Conservation (phyloP, 1,140 invertebrate genomes). For the Drosophila funebris region DNA sequence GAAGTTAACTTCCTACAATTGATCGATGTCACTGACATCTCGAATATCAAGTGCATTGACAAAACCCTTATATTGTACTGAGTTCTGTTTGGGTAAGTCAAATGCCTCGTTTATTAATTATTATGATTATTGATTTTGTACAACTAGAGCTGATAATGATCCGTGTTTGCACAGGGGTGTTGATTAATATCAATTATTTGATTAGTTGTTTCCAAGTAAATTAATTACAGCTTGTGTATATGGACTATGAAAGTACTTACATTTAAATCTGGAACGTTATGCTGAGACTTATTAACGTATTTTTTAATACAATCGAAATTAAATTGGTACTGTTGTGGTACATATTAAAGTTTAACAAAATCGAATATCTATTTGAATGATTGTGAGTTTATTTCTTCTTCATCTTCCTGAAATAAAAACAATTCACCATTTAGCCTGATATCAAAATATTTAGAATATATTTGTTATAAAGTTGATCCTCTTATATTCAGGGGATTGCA, state of each 20-base stretch:
- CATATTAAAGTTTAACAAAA: no score
- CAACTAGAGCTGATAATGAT: slow-evolving; percentile 25
- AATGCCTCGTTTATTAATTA: slow-evolving; percentile 46
- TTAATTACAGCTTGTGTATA: no score
- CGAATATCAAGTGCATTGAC: slow-evolving; percentile 48
- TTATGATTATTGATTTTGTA: slow-evolving; percentile 61
- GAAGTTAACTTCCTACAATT: not conserved
- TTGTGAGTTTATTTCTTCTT: no score
- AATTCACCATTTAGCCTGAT: not conserved
- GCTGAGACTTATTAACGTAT: no score
- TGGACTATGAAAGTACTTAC: no score
- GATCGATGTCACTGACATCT: slow-evolving; percentile 24
- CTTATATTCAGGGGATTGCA: slow-evolving; percentile 13
- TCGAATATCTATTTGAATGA: no score
- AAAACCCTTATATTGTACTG: slow-evolving; percentile 29
- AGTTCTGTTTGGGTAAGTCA: slow-evolving; percentile 31
- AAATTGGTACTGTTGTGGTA: no score
- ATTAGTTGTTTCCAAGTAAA: slow-evolving; percentile 51
- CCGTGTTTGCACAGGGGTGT: slow-evolving; percentile 39
- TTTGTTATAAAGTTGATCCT: not conserved
- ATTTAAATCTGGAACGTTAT: no score
- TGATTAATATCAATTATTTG: slow-evolving; percentile 72
- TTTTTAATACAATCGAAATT: no score
- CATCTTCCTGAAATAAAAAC: not conserved
- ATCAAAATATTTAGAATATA: not conserved